Conservation (phyloP, 2,888 invertebrate species). For the Ochropacha duplaris region DNA sequence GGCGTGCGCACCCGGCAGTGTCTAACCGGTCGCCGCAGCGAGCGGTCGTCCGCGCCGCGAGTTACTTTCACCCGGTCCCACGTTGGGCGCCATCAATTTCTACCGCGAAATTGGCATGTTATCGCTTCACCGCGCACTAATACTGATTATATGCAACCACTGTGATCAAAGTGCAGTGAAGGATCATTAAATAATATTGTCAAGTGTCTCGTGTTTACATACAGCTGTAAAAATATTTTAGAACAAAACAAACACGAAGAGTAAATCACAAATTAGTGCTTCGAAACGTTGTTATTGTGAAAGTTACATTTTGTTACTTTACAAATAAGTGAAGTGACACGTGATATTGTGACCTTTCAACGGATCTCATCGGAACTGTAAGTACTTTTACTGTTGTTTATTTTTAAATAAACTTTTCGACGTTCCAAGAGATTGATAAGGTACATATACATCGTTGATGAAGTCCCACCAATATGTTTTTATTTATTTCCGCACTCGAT, state of each 20-base stretch:
- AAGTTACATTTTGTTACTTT: slow-evolving; percentile 22
- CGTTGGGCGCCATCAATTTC: slow-evolving; percentile 64
- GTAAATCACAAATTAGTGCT: slow-evolving; percentile 18
- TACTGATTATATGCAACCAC: slow-evolving; percentile 15
- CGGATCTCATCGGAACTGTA: slow-evolving; percentile 29
- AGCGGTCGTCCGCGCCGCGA: slow-evolving; percentile 40
- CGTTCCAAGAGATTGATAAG: neutral
- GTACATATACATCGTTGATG: neutral
- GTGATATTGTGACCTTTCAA: slow-evolving; percentile 30
- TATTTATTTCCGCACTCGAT: slow-evolving; percentile 17
- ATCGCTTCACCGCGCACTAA: slow-evolving; percentile 22
- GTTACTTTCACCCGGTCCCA: slow-evolving; percentile 36
- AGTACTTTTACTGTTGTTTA: slow-evolving; percentile 33
- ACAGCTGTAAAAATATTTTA: slow-evolving; percentile 13
- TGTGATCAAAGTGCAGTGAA: slow-evolving; percentile 25
- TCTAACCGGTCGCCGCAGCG: slow-evolving; percentile 50
- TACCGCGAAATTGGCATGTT: slow-evolving; percentile 38
- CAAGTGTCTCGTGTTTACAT: slow-evolving; percentile 38
- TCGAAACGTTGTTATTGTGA: slow-evolving; percentile 23
- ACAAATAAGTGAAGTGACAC: slow-evolving; percentile 50
- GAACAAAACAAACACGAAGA: slow-evolving; percentile 14
- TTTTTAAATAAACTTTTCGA: slow-evolving; percentile 21
- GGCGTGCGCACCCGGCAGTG: slow-evolving; percentile 79
- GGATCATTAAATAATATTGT: slow-evolving; percentile 22
- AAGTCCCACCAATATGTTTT: neutral